Percentiles rank a stretch among this genome's conserved stretches.
Conservation (phyloP, 2,888 invertebrate genomes). For the Mechanitis messenoides region DNA sequence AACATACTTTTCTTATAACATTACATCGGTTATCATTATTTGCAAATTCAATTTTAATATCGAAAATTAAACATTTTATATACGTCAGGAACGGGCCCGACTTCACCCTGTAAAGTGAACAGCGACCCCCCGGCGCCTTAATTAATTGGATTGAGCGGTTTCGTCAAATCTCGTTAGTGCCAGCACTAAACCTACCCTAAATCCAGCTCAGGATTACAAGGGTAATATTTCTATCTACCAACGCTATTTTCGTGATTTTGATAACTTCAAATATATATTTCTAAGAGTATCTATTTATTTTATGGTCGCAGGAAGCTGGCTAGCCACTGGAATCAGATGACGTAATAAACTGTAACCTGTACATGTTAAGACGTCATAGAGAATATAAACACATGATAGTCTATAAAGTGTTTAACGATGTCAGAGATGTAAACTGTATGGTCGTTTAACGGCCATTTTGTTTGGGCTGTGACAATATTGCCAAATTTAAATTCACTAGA, state of each 20-base stretch:
- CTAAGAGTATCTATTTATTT: too few relatives aligned
- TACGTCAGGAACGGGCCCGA: too few relatives aligned
- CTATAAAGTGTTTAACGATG: too few relatives aligned
- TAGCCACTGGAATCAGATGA: not conserved
- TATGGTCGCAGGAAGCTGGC: not conserved
- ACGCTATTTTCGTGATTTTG: not conserved
- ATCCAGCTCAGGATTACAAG: constrained; percentile 13
- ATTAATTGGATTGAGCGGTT: constrained; percentile 32
- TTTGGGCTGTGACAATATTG: not conserved
- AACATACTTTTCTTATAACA: too few relatives aligned
- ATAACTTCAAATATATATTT: too few relatives aligned
- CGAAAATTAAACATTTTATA: too few relatives aligned
- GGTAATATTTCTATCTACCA: constrained; percentile 10
- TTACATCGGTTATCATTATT: too few relatives aligned
- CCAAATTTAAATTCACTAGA: not conserved
- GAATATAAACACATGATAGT: too few relatives aligned
- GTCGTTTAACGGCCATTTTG: constrained; percentile 5
- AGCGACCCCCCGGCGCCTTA: constrained; percentile 24
- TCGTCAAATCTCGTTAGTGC: constrained; percentile 23
- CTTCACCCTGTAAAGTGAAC: not conserved
- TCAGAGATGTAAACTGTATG: too few relatives aligned
- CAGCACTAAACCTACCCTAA: constrained; percentile 16
- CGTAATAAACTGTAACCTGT: not conserved
- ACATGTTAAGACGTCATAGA: not conserved
- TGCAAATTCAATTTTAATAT: too few relatives aligned